A percentile compares a stretch with the other conserved stretches of the same genome.
These are phyloP conservation scores for Diploscapter pachys DNA, from an alignment of 1,140 invertebrate genomes.

Conservation along the genomic window DNA sequence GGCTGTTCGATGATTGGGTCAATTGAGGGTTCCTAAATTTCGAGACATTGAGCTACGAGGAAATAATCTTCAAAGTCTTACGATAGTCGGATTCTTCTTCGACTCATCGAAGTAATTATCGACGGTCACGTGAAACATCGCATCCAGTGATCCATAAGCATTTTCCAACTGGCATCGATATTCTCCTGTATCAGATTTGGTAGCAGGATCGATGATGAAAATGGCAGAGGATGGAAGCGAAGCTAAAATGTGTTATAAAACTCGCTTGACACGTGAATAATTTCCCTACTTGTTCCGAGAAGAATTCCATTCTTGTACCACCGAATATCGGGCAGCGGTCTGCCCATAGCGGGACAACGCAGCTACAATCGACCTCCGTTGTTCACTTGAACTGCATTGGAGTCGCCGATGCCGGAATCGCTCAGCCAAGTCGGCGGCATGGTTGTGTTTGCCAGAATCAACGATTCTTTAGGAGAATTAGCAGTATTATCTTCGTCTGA, in stretches of 20 bases:
- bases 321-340: conserved; percentile 36
- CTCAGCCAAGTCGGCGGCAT: conserved; percentile 34
- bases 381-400: conserved; percentile 28
- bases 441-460: conserved; percentile 25
- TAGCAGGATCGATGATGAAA: conserved; percentile 19
- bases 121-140: conserved; percentile 27
- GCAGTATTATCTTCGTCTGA: conserved; percentile 17
- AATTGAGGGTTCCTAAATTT: not conserved
- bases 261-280: not conserved
- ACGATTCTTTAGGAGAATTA: conserved; percentile 16
- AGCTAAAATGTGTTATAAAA: conserved; percentile 9
- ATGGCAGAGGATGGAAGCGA: conserved; percentile 17
- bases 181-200: conserved; percentile 12
- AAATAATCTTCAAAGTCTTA: not conserved
- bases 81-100: not conserved
- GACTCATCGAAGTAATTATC: conserved; percentile 30
- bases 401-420: conserved; percentile 28
- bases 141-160: conserved; percentile 10
- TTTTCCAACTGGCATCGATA: conserved; percentile 31
- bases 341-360: conserved; percentile 36
- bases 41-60: not conserved
- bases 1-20: conserved; percentile 35
- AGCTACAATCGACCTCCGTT: conserved; percentile 37
- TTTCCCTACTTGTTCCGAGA: conserved; percentile 10
- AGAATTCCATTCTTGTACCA: conserved; percentile 38